Evolutionary conservation across 2,888 invertebrate species (phyloP).

Genomic region (Acleris holmiana): DNA sequence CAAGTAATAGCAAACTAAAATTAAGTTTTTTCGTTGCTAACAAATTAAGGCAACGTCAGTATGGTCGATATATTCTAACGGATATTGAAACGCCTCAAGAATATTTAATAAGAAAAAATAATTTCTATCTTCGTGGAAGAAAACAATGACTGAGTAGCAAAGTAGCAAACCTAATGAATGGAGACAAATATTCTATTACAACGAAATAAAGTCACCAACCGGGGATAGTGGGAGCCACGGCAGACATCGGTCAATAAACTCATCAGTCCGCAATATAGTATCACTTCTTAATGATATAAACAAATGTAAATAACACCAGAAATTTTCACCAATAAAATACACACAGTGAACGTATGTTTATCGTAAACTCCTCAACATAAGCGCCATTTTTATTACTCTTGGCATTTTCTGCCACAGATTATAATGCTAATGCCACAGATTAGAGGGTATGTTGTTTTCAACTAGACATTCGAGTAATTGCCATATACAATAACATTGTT

Average conservation of each 20-base stretch:
- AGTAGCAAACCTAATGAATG: slow-evolving; percentile 14
- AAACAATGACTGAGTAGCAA: slow-evolving; percentile 23
- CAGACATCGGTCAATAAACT: slow-evolving; percentile 83
- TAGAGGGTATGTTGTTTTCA: no score
- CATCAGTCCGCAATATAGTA: slow-evolving; percentile 75
- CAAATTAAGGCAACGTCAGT: slow-evolving; percentile 78
- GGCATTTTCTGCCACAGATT: slow-evolving; percentile 24
- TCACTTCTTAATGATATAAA: slow-evolving; percentile 57
- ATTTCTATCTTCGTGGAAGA: slow-evolving; percentile 18
- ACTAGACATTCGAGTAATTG: slow-evolving; percentile 32
- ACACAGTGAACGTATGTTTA: slow-evolving; percentile 67
- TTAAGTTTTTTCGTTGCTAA: slow-evolving; percentile 42
- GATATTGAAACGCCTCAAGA: slow-evolving; percentile 21
- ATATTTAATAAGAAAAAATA: slow-evolving; percentile 25
- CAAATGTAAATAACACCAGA: slow-evolving; percentile 43
- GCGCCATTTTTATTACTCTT: slow-evolving; percentile 71
- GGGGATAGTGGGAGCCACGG: slow-evolving; percentile 83
- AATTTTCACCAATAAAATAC: slow-evolving; percentile 45
- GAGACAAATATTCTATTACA: slow-evolving; percentile 25
- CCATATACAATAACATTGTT: slow-evolving; percentile 7
- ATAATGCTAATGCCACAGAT: no score
- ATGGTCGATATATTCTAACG: slow-evolving; percentile 61
- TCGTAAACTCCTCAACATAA: slow-evolving; percentile 66
- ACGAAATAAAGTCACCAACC: slow-evolving; percentile 61
- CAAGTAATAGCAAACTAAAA: slow-evolving; percentile 5